Evolutionary conservation across 2,113 vertebrate species (phyloP).

Genomic region (Callionymus lyra): DNA sequence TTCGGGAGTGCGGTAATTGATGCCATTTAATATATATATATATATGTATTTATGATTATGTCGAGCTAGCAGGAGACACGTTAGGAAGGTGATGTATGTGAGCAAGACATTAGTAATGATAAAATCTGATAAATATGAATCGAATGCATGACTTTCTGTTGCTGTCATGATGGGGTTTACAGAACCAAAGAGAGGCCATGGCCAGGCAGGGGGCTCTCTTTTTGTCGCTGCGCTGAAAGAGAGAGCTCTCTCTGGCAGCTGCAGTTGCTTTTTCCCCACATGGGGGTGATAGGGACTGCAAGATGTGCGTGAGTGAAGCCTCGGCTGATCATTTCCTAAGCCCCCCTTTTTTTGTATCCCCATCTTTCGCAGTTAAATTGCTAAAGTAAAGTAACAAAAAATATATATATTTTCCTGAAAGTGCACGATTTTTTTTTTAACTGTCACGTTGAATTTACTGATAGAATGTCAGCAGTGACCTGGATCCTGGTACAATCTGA

Average conservation of each 20-base stretch:
- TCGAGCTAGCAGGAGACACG: no score
- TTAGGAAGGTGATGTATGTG: no score
- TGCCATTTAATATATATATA: conserved; percentile 10
- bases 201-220: conserved; percentile 55
- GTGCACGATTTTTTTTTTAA: neutral
- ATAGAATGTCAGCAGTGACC: conserved; percentile 22
- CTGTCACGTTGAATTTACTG: neutral
- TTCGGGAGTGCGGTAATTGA: no score
- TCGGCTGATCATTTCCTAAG: no score
- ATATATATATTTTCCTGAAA: conserved; percentile 5
- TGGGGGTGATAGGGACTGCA: conserved; percentile 92
- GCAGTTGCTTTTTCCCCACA: conserved; percentile 85
- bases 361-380: conserved; percentile 18
- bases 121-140: no score
- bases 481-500: conserved; percentile 60
- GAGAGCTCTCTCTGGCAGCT: conserved; percentile 71
- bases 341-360: conserved; percentile 3
- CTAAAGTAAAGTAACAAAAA: conserved; percentile 6
- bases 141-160: conserved; percentile 40
- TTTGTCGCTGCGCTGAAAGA: conserved; percentile 67
- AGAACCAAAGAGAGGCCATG: conserved; percentile 42
- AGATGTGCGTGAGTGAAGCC: conserved; percentile 53
- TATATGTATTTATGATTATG: no score
- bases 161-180: conserved; percentile 34
- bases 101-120: no score